Evolutionary conservation across 2,113 vertebrate species (phyloP), one percentile per base, ranked within the genome.

Genomic region (Lophura nycthemera): DNA sequence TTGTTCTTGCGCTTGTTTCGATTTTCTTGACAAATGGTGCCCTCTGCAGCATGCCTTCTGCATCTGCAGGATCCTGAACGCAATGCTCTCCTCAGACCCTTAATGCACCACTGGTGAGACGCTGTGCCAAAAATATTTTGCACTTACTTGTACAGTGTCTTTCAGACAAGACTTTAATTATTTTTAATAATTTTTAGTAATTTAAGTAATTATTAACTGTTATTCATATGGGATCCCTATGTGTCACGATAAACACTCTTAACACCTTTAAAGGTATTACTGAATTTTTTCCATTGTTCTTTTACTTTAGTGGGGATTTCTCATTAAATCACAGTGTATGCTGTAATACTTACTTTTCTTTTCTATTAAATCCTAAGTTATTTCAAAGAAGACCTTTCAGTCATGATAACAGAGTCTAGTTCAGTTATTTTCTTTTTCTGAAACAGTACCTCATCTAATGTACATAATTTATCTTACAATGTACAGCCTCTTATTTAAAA

Each of bases 1-100:
- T 6, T 5, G 9, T 19, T 75, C 30, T 8, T 10, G 9, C 6
- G 14, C 6, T 34, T 50, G 5, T 27, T 21, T 90, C 32, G 80
- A 88, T 96, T 97, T 90, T 88, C 93, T 95, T 97, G 75, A 92
- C 94, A 91, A 96, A 97, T 86, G 95, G 60, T 95, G 97, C 97
- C 97, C 97, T 96, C 98, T 97, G 93, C 96, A 96, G 98, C 83
- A 93, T 40, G 32, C 24, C 19, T 45, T 20, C 10, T 22, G 47
- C 13, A 43, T 80, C 6, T 86, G 54, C 89, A 81, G 27, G 50
- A 38, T 72, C 70, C 45, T 30, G 10, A 57, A 48, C 13, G 25
- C 64, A 92, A 42, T 25, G 18, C 8, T 8, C 13, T 48, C 69
- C 40, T 48, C 21, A 11, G 65, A 79, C 47, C 54, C 38, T 79